Evolutionary conservation across 2,888 invertebrate species (phyloP), one percentile per base, ranked within the genome.

Genomic region (Lasioglossum zephyrum): DNA sequence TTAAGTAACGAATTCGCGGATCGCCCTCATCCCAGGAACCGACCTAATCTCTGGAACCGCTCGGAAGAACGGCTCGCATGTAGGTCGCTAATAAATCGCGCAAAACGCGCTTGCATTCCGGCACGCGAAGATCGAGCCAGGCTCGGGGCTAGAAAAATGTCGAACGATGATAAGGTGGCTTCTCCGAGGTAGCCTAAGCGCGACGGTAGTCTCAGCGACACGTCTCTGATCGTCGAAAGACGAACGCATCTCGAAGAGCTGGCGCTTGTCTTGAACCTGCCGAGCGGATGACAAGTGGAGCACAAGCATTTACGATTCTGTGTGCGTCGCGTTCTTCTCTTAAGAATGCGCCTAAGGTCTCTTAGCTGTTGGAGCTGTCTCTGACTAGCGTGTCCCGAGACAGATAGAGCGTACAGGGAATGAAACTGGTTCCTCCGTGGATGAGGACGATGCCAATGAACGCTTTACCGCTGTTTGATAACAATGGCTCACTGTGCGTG

Each of bases 401-500:
- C 66, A 36, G 66, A 66, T 66, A 66, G 60, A 60, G 26, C 26
- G 26, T 11, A 60, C 26, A 60, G 26, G 13, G 60, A 26, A 60
- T 13, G 66, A 36, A 80, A 83, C 86, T 82, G 86, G 83, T 82
- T 79, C 75, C 85, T 22, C 70, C 53, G 47, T 69, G 36, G 81
- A 85, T 76, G 77, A 70, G 80, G 80, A 88, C 53, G 53, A 53
- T 86, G 88, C 87, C 90, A 90, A 89, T 89, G 90, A 86, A 86
- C 77, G 86, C 81, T 83, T 79, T 82, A 86, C 86, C 82, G 80
- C 75, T 70, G 76, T 69, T 73, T 79, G 88, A 91, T 91, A 91
- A 91, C 91, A 91, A 91, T 91, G 91, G 84, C 70, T 88, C 88
- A 91, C 91, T 91, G 91, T 91, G 76, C 85, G 87, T 85, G 85